A percentile compares a stretch with the other conserved stretches of the same genome.
These are phyloP conservation scores for Disparrhopalites patrizii DNA, from an alignment of 2,888 invertebrate genomes.

Conservation along the genomic window DNA sequence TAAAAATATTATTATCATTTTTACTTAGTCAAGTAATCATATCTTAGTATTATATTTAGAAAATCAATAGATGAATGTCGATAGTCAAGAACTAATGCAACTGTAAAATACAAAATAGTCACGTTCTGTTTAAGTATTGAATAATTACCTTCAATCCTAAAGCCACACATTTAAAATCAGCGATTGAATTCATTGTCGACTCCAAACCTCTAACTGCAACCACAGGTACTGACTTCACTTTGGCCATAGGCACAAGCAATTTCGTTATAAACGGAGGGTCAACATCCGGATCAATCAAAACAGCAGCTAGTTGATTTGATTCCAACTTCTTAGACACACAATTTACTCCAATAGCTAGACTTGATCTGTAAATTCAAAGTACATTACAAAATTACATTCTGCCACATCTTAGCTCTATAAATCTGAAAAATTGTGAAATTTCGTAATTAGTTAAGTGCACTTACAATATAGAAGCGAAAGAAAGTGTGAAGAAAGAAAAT, in stretches of 20 bases:
- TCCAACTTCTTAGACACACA: conserved; percentile 39
- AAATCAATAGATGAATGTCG: background rate
- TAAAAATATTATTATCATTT: background rate
- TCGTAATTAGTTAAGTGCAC: too few species aligned
- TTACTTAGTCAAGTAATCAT: background rate
- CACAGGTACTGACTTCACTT: conserved; percentile 35
- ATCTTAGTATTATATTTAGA: background rate
- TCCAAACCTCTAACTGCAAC: conserved; percentile 39
- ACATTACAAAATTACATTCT: conserved; percentile 13
- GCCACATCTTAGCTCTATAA: too few species aligned
- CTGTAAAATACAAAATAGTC: background rate
- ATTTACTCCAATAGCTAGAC: conserved; percentile 40
- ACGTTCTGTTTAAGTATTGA: background rate
- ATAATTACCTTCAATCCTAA: conserved; percentile 45
- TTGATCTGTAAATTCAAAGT: conserved; percentile 32
- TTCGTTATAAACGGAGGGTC: conserved; percentile 46
- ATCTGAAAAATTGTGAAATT: too few species aligned
- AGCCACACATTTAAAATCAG: conserved; percentile 44
- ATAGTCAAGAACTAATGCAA: too few species aligned
- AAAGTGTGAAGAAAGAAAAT: too few species aligned
- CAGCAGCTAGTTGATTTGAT: conserved; percentile 27
- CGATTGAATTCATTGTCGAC: conserved; percentile 24
- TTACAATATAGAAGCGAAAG: too few species aligned
- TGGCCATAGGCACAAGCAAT: conserved; percentile 40
- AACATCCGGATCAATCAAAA: conserved; percentile 44